Evolutionary conservation across 2,888 invertebrate species (phyloP), one percentile per base, ranked within the genome.

Genomic region (Chironomus riparius): DNA sequence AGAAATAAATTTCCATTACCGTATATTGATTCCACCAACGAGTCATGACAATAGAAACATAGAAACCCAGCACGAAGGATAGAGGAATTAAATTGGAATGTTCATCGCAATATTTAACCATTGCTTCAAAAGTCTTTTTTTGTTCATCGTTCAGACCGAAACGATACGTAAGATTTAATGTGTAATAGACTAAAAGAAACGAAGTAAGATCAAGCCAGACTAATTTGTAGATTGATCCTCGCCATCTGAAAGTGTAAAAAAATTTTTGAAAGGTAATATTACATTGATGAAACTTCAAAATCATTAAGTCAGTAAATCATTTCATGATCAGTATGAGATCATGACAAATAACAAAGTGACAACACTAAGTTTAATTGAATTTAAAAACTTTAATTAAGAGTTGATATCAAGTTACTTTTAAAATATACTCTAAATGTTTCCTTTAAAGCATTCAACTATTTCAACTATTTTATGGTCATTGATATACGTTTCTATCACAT

Each of bases 51-150:
- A 96, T 90, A 6, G 92, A 91, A 74, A 97, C 95, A 85, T 96
- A 97, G 86, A 97, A 97, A 79, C 97, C 96, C 79, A 97, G 87
- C 77, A 97, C 95, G 83, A 97, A 97, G 4, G 96, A 95, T 78
- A 97, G 84, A 13, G 97, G 97, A 80, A 97, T 96, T 79, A 95
- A 88, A 84, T 91, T 92, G 79, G 91, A 92, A 85, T 93, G 94
- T 79, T 89, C 90, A 81, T 91, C 90, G 85, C 96, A 97, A 84
- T 96, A 95, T 78, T 88, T 88, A 3, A 92, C 92, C 74, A 96
- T 86, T 78, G 88, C 88, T 84, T 94, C 95, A 83, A 96, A 97
- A 77, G 88, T 82, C 24, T 74, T 65, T 28, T 74, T 74, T 22
- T 74, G 74, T 6, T 47, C 74, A 12, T 28, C 18, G 13, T 74